Evolutionary conservation across 2,888 invertebrate species (phyloP), one percentile per base, ranked within the genome.

Genomic region (Rotaria socialis): DNA sequence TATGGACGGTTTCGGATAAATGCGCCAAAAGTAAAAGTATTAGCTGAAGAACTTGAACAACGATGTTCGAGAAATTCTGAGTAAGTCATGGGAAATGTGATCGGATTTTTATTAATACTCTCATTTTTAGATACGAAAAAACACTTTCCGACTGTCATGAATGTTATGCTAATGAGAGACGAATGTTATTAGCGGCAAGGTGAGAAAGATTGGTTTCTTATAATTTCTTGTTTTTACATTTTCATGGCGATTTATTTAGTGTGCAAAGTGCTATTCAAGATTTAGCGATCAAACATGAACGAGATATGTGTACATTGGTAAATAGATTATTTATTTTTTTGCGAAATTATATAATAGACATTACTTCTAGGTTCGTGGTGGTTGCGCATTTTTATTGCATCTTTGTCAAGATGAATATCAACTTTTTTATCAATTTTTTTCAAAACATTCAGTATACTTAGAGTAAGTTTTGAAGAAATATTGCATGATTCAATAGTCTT

Each of bases 1-100:
- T 98, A 97, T 90, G 97, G 97, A 0, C 96, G 96, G 92, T 98
- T 97, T 90, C 95, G 96, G 90, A 94, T 95, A 0, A 94, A 95
- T n/a, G 94, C 97, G 0, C 94, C 94, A 0, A 95, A 95, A 90
- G 93, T 96, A 1, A 94, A 94, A 89, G 93, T 94, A 87, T 93
- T 97, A 16, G 94, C 96, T 80, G 93, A 94, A 87, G 94, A 96
- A 89, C 93, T 97, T 50, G 97, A 97, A 91, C 92, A 93, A 2
- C 93, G 96, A 24, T 85, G 60, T 47, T 0, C 94, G 94, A 85
- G 93, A 93, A 94, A 94, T 90, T 92, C 93, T 67, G 95, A 95
- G 93, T 96, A 92, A 92, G 93, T 92, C 84, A 41, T 41, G 11
- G 0, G 4, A 27, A 11, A 16, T 52, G 11, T 52, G 52, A 16